These are phyloP conservation scores for Drosophila busckii DNA, from an alignment of 1,140 invertebrate genomes.

Conservation along the genomic window DNA sequence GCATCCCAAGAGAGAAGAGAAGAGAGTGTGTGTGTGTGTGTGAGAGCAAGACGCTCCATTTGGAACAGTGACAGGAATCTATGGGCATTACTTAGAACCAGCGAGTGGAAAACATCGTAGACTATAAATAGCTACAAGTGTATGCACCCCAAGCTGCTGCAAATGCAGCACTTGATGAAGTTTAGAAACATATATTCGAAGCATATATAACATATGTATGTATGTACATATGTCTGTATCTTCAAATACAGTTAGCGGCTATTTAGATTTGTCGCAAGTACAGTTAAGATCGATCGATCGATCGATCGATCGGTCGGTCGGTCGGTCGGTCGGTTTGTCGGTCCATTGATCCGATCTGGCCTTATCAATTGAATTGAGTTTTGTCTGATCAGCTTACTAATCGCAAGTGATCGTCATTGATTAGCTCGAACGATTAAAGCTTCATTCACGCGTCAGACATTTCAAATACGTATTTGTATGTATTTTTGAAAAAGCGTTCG, in stretches of 20 bases:
- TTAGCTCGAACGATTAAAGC: conserved; percentile 27
- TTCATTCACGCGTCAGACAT: too few species aligned
- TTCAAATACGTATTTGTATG: too few species aligned
- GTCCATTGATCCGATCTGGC: too few species aligned
- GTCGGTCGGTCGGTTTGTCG: too few species aligned
- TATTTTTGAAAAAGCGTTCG: conserved; percentile 21
- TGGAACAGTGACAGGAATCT: conserved; percentile 35
- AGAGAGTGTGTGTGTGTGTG: neutral
- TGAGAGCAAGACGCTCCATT: neutral
- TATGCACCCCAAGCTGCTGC: conserved; percentile 49
- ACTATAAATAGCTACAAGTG: conserved; percentile 62
- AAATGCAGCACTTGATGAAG: too few species aligned
- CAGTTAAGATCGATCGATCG: too few species aligned
- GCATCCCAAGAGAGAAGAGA: too few species aligned
- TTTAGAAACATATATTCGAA: too few species aligned
- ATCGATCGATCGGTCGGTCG: too few species aligned
- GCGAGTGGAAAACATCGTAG: conserved; percentile 69
- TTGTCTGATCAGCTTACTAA: too few species aligned
- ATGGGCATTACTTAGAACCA: conserved; percentile 36
- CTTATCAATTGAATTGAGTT: too few species aligned
- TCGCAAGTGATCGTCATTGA: conserved; percentile 37
- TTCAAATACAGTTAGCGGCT: neutral
- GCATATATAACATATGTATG: conserved; percentile 23
- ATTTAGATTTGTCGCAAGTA: too few species aligned
- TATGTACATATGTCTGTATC: neutral